Evolutionary conservation across 2,888 invertebrate genomes (phyloP).

Genomic region (Panzeria rudis): DNA sequence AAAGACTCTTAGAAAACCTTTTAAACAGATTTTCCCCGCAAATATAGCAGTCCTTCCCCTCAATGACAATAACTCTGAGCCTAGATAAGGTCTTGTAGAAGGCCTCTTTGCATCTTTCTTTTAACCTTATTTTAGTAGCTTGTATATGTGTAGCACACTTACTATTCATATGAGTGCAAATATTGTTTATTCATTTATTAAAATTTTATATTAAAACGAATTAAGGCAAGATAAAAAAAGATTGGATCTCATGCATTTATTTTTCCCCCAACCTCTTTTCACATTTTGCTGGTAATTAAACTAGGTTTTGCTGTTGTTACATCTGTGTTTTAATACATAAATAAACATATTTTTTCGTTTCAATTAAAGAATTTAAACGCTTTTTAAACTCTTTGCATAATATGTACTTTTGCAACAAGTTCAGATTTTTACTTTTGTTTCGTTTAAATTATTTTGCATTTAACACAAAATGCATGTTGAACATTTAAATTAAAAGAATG

Average conservation of each 20-base stretch:
- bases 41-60: no score
- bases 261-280: neutral
- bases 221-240: conserved; percentile 19
- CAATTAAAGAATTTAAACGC: conserved; percentile 68
- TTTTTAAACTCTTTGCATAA: conserved; percentile 49
- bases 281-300: conserved; percentile 61
- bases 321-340: conserved; percentile 39
- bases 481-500: conserved; percentile 3
- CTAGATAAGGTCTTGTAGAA: neutral
- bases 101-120: neutral
- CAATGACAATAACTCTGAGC: no score
- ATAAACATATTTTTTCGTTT: conserved; percentile 62
- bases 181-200: conserved; percentile 65
- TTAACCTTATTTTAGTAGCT: neutral
- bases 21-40: no score
- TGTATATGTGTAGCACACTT: neutral
- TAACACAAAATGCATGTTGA: neutral
- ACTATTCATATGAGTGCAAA: conserved; percentile 43
- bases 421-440: conserved; percentile 36
- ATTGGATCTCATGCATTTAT: conserved; percentile 38
- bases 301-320: conserved; percentile 39
- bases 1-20: no score
- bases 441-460: neutral
- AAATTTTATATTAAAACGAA: conserved; percentile 60
- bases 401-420: conserved; percentile 35